Evolutionary conservation across 2,888 invertebrate genomes (phyloP).

Genomic region (Hydropsyche betteni): DNA sequence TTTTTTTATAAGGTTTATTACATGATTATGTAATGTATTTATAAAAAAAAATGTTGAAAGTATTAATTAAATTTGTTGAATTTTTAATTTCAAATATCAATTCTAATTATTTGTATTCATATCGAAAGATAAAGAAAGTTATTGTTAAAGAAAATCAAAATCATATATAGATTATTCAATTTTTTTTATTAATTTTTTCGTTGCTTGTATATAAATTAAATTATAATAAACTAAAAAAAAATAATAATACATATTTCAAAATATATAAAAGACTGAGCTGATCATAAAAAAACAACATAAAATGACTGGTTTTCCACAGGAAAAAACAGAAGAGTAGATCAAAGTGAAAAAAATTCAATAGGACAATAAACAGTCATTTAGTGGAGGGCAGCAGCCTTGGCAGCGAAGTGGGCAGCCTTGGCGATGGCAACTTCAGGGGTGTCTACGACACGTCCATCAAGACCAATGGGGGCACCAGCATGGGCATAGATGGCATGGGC

Average conservation of each 20-base stretch:
- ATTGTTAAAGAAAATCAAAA: neutral
- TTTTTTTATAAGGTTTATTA: too few relatives aligned
- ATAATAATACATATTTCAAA: neutral
- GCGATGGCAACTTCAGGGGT: constrained; percentile 41
- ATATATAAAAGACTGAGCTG: constrained; percentile 26
- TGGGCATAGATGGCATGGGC: constrained; percentile 55
- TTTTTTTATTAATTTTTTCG: constrained; percentile 23
- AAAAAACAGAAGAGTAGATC: constrained; percentile 5
- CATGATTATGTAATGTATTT: too few relatives aligned
- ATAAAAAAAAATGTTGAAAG: too few relatives aligned
- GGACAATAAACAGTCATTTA: neutral
- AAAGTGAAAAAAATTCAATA: too few relatives aligned
- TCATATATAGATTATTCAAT: neutral
- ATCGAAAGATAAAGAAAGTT: too few relatives aligned
- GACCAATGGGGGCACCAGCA: constrained; percentile 66
- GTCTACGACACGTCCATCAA: constrained; percentile 44
- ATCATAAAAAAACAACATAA: neutral
- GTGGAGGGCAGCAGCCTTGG: constrained; percentile 32
- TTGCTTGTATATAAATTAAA: constrained; percentile 30
- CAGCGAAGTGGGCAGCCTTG: constrained; percentile 41
- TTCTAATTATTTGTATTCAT: too few relatives aligned
- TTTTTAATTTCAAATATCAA: too few relatives aligned
- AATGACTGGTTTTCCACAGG: constrained; percentile 29
- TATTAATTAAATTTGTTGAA: too few relatives aligned
- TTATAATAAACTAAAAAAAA: constrained; percentile 31